These are phyloP conservation scores for Vicugna pacos DNA, from an alignment of 2,113 vertebrate species.

Conservation along the genomic window DNA sequence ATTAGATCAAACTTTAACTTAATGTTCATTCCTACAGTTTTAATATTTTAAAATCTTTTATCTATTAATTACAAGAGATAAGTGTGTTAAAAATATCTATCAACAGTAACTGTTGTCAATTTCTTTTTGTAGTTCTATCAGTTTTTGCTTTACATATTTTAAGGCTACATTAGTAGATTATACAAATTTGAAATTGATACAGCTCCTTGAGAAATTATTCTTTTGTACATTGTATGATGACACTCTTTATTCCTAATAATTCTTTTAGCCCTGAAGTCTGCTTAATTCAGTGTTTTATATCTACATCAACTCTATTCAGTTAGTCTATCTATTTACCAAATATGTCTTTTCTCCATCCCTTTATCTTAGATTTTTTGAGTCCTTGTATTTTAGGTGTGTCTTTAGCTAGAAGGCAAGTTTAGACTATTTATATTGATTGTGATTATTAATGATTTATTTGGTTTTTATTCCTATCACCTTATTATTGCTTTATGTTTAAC, in stretches of 20 bases:
- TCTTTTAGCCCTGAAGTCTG: background rate
- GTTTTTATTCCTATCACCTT: background rate
- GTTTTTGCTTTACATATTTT: slow-evolving; percentile 21
- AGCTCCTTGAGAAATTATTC: background rate
- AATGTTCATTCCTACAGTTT: background rate
- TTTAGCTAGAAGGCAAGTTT: background rate
- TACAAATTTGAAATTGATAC: background rate
- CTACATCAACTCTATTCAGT: background rate
- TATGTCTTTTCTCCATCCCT: background rate
- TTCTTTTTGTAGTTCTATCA: background rate
- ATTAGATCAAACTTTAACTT: background rate
- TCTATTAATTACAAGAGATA: background rate
- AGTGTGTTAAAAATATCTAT: background rate
- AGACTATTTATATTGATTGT: background rate
- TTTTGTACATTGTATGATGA: background rate
- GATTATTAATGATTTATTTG: background rate
- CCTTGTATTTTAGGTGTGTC: background rate
- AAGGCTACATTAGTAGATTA: background rate
- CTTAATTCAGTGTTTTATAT: background rate
- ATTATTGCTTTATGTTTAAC: background rate
- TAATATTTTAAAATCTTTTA: background rate
- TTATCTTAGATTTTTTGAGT: background rate
- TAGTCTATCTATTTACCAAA: background rate
- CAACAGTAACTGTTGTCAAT: background rate
- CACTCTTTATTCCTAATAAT: background rate